Percentiles rank a stretch among this genome's conserved stretches.
Evolutionary conservation across 2,888 invertebrate species (phyloP).

Genomic region (Panorpa germanica): DNA sequence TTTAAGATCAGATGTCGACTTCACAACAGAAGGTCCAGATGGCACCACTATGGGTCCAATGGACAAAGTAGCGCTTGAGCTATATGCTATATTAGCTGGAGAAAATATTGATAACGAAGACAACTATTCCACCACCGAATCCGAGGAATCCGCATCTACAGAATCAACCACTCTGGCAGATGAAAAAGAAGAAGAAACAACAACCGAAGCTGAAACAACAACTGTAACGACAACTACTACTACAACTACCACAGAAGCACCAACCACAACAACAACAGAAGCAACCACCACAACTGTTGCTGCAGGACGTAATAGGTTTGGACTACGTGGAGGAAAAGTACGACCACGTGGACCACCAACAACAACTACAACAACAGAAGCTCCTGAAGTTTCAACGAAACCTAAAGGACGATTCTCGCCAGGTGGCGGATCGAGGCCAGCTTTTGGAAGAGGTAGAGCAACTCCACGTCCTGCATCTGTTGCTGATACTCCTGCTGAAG

Average conservation of each 20-base stretch:
- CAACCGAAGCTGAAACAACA: slow-evolving; percentile 22
- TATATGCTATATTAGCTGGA: slow-evolving; percentile 58
- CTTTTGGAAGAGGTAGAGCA: slow-evolving; percentile 19
- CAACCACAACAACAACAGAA: slow-evolving; percentile 29
- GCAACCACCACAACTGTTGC: slow-evolving; percentile 31
- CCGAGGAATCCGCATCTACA: slow-evolving; percentile 20
- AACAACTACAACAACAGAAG: slow-evolving; percentile 19
- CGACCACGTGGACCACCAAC: slow-evolving; percentile 24
- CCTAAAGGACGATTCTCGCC: no score
- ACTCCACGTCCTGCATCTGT: slow-evolving; percentile 21
- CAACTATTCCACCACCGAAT: slow-evolving; percentile 21
- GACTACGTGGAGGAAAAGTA: slow-evolving; percentile 17
- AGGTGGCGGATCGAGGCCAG: slow-evolving; percentile 31
- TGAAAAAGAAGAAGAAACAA: slow-evolving; percentile 24
- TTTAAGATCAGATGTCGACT: slow-evolving; percentile 18
- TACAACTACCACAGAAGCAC: slow-evolving; percentile 28
- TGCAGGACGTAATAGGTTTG: slow-evolving; percentile 22
- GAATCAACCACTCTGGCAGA: slow-evolving; percentile 27
- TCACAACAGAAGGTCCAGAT: slow-evolving; percentile 14
- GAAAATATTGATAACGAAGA: slow-evolving; percentile 30
- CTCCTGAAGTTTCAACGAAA: slow-evolving; percentile 18
- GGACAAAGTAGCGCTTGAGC: slow-evolving; percentile 67
- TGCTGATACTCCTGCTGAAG: slow-evolving; percentile 18
- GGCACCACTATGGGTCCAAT: slow-evolving; percentile 21
- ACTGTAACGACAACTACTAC: slow-evolving; percentile 27